Evolutionary conservation across 1,140 invertebrate species (phyloP), one percentile per base, ranked within the genome.

Genomic region (Lordiphosa stackelbergi): DNA sequence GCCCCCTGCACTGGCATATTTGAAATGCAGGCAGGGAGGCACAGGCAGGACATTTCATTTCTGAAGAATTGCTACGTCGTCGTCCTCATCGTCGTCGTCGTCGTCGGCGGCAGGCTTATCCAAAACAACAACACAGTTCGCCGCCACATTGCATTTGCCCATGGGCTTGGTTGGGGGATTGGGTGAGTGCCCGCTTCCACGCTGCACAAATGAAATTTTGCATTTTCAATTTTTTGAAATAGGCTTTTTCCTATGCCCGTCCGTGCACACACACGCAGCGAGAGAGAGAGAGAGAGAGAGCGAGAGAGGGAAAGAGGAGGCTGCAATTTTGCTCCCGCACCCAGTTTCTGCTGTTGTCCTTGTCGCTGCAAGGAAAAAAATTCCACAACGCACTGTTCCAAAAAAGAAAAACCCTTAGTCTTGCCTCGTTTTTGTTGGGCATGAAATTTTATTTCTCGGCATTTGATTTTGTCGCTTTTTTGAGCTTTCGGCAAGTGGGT

Each of bases 211-310:
- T 83, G 77, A 83, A 83, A 83, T 83, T 83, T 83, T 83, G 77
- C 72, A 83, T 83, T 83, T 83, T 84, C 78, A 83, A 83, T 83
- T 83, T 83, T 83, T 83, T 83, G 77, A 84, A 83, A 83, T 83
- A 83, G 77, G 72, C 78, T 73, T 69, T 46, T 75, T 73, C 72
- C 68, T 68, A 75, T 75, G 73, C 47, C 45, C 64, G 22, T 5
- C 61, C 31, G 22, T 22, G 19, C 24, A 35, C 49, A 38, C 49
- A 38, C 36, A 35, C n/a, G 34, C 31, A 37, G 11, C 16, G 37
- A 36, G 13, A 49, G 22, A 34, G 42, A 5, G 40, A 36, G 56
- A 37, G 24, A 37, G 24, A 46, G 41, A 46, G 41, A 45, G 35
- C 42, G 28, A 42, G 37, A 16, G 10, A 41, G 10, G 4, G 11